Conservation (phyloP, 37 sponge, comb jelly and placozoan species). For the Beroe forskalii region DNA sequence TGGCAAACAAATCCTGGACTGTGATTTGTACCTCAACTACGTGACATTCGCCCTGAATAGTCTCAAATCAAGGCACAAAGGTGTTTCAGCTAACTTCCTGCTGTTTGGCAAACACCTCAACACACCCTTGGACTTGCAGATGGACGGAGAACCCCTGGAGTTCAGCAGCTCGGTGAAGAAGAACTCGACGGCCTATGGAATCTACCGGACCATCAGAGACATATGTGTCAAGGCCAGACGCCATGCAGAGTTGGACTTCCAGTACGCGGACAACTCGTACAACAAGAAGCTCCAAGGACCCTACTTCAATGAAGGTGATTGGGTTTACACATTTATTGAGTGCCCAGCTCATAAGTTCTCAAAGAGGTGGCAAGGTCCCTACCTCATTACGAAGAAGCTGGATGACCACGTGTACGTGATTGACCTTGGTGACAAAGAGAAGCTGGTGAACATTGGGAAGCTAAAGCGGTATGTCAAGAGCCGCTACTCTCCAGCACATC, state of each 20-base stretch:
- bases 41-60: conserved; percentile 10
- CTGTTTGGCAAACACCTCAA: conserved; percentile 35
- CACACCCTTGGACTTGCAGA: conserved; percentile 7
- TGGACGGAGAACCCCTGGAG: neutral
- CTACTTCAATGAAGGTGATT: conserved; percentile 50
- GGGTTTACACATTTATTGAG: conserved; percentile 27
- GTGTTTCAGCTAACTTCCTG: conserved; percentile 9
- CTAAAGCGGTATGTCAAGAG: conserved; percentile 38
- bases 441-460: conserved; percentile 47
- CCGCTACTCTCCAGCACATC: conserved; percentile 23
- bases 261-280: conserved; percentile 48
- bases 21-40: conserved; percentile 43
- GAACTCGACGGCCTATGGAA: neutral
- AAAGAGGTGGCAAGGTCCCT: conserved; percentile 62
- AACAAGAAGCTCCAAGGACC: conserved; percentile 62
- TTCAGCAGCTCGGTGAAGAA: neutral
- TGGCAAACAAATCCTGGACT: conserved; percentile 41
- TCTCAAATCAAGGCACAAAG: conserved; percentile 1
- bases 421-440: conserved; percentile 8
- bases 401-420: conserved; percentile 38
- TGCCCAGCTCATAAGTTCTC: conserved; percentile 49
- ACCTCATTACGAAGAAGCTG: conserved; percentile 11
- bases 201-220: neutral
- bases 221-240: conserved; percentile 39
- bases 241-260: conserved; percentile 33